A percentile compares a stretch with the other conserved stretches of the same genome.
phyloP scores from a whole-genome alignment of 2,888 invertebrate species.

The Protula sp. region DNA sequence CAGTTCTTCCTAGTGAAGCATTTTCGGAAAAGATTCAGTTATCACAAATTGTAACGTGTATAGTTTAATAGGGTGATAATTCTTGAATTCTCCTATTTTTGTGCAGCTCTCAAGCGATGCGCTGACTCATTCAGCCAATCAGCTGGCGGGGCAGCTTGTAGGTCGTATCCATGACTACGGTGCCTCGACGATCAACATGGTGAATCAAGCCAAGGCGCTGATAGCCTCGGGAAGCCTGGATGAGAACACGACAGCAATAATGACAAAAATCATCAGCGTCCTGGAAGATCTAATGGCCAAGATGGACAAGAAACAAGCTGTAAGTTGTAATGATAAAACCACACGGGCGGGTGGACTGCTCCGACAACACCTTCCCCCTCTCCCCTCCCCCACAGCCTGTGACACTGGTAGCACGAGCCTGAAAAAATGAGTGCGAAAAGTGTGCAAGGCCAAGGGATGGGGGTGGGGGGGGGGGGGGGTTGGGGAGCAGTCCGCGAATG shows the following conservation, averaged over 20 bases:
- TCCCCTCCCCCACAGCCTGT: no score
- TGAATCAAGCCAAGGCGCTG: conserved; percentile 9
- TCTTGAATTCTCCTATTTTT: no score
- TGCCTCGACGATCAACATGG: conserved; percentile 4
- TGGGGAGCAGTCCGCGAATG: no score
- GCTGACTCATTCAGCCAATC: conserved; percentile 20
- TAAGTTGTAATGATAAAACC: no score
- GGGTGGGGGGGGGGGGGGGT: neutral
- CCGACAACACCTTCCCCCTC: no score
- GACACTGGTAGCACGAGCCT: no score
- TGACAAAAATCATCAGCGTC: conserved; percentile 10
- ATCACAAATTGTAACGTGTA: no score
- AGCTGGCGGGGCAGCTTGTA: conserved; percentile 21
- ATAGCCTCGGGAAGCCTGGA: conserved; percentile 4
- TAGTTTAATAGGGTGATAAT: no score
- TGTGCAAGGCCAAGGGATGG: neutral
- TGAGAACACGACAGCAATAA: conserved; percentile 3
- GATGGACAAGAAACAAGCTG: conserved; percentile 7
- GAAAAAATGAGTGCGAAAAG: no score
- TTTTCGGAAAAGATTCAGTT: no score
- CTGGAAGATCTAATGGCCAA: conserved; percentile 11
- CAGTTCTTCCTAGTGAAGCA: no score
- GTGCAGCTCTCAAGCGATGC: conserved; percentile 35
- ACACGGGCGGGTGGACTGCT: no score
- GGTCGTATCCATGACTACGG: conserved; percentile 19